Base-by-base conservation (phyloP, 2,888 invertebrate species). In the Andrena dorsata region DNA sequence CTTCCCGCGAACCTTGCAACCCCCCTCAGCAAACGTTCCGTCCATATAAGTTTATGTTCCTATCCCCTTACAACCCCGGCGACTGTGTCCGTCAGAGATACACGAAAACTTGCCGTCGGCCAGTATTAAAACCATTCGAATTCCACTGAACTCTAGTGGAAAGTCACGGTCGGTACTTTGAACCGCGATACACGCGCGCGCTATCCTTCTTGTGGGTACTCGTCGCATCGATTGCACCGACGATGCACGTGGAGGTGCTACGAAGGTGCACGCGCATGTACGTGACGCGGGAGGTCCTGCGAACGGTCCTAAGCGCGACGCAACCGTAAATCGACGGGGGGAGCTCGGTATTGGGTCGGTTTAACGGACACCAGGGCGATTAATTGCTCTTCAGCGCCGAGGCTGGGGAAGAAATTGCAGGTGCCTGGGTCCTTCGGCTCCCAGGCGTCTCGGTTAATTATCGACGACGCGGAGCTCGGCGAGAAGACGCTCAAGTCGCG, bases 401-500 rank as follows among this genome's bases (percentile, higher is more conserved):
- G 58, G 41, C 16, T n/a, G n/a, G 35, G 2, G 69, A 82, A 82
- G 85, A 83, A 85, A 64, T 56, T 76, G 51, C 80, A 71, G 66
- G 51, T 73, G 66, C 69, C 41, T 51, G 56, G 26, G 61, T 28
- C 65, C 70, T 73, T 70, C 30, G 69, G 75, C 66, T 63, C 28
- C 63, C 35, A 41, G 47, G 56, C 73, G 75, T 66, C 65, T 78
- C 58, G 63, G 77, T 82, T 86, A 86, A 86, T 85, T 85, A 84
- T 47, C 76, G 70, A 47, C 70, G 49, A 77, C 77, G 77, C 74
- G 53, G 49, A 47, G 20, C 1, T 41, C 20, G 23, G 30, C 41
- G 80, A 70, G 82, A 86, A 85, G 75, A 35, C 75, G 79, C 79
- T 86, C 77, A 81, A 79, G 61, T 77, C 64, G 72, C 74, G 32